phyloP scores from a whole-genome alignment of 2,113 vertebrate genomes.

The Oreocharis arfaki region DNA sequence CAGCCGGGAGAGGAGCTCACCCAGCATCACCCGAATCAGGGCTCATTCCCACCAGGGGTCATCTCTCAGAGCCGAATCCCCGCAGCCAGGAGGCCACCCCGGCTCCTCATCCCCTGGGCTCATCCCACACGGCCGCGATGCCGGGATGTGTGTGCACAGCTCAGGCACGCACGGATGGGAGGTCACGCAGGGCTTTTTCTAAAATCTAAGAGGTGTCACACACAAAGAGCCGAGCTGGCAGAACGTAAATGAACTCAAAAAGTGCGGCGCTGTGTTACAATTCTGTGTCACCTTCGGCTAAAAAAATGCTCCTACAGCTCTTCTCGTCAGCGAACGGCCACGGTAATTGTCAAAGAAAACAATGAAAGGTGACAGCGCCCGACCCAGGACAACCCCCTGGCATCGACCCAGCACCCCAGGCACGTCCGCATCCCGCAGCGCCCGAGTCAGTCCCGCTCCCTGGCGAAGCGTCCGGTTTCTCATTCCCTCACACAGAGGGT shows the following conservation, averaged over 20 bases:
- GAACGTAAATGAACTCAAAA: not conserved
- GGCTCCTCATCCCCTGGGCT: fast-evolving
- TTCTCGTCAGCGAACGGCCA: not conserved
- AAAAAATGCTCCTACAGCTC: not conserved
- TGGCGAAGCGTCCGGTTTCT: fast-evolving
- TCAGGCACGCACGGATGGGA: not conserved
- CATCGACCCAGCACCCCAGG: not conserved
- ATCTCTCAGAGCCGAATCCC: not conserved
- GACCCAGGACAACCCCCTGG: not conserved
- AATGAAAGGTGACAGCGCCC: not conserved
- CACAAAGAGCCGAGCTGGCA: not conserved
- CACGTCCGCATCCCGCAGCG: not conserved
- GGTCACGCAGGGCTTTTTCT: not conserved
- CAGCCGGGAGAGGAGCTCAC: not conserved
- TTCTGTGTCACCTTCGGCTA: not conserved
- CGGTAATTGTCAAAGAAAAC: not conserved
- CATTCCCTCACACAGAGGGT: not conserved
- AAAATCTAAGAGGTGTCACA: not conserved
- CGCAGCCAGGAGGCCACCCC: not conserved
- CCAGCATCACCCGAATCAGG: fast-evolving
- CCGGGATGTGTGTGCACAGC: not conserved
- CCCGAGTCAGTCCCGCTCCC: not conserved
- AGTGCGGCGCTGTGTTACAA: not conserved
- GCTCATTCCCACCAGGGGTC: fast-evolving
- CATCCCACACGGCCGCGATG: fast-evolving